A percentile compares a stretch with the other conserved stretches of the same genome.
phyloP scores from a whole-genome alignment of 2,113 vertebrate species.

The Brachyistius frenatus region DNA sequence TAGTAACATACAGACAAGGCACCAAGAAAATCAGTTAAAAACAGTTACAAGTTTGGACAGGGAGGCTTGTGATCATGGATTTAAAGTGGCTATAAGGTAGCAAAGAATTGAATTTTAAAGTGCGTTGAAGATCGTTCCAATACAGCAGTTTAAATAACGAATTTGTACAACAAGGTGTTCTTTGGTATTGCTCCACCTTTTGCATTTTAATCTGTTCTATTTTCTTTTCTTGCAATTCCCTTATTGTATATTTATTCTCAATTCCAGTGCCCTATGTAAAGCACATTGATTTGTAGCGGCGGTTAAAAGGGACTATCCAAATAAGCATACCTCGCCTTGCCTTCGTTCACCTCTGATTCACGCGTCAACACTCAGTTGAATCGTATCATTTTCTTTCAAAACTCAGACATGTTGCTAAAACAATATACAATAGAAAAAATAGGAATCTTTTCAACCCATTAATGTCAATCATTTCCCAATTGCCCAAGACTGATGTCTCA shows the following conservation, averaged over 20 bases:
- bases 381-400: slow-evolving; percentile 40
- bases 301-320: slow-evolving; percentile 8
- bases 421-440: slow-evolving; percentile 43
- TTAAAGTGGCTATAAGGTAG: too few relatives aligned
- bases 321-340: slow-evolving; percentile 1
- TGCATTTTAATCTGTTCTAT: too few relatives aligned
- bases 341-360: slow-evolving; percentile 10
- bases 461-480: slow-evolving; percentile 61
- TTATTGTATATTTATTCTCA: not conserved
- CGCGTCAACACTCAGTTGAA: slow-evolving; percentile 29
- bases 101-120: too few relatives aligned
- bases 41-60: too few relatives aligned
- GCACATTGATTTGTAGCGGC: not conserved
- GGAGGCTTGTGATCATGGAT: too few relatives aligned
- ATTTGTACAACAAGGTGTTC: too few relatives aligned
- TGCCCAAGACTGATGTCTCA: slow-evolving; percentile 27
- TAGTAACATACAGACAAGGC: too few relatives aligned
- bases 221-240: not conserved
- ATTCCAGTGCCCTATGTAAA: not conserved
- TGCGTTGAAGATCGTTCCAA: too few relatives aligned
- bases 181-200: too few relatives aligned
- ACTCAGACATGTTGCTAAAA: slow-evolving; percentile 24
- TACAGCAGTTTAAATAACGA: too few relatives aligned
- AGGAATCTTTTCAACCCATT: slow-evolving; percentile 37
- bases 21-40: too few relatives aligned